Conservation (phyloP, 2,888 invertebrate genomes). For the Odontocolon sp. region DNA sequence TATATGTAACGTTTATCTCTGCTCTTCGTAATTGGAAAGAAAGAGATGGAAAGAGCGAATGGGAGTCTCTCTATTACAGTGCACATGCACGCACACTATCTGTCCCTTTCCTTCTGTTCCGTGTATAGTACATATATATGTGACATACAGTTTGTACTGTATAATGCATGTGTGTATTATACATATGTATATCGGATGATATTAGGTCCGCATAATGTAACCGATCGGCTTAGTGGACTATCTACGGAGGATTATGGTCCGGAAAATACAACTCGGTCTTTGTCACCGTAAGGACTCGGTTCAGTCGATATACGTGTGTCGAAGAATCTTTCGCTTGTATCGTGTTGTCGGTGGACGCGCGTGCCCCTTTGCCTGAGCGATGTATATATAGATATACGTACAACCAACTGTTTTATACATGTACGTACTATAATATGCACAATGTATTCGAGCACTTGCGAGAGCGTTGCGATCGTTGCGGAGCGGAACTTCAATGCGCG, state of each 20-base stretch:
- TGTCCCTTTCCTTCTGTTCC: slow-evolving; percentile 14
- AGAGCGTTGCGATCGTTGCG: not conserved
- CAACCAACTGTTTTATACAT: not conserved
- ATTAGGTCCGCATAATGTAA: too few species aligned
- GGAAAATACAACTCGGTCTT: too few species aligned
- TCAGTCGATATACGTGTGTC: not conserved
- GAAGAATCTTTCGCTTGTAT: slow-evolving; percentile 11
- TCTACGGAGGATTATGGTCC: too few species aligned
- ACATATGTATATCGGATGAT: not conserved
- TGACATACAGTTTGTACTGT: not conserved
- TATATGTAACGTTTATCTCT: slow-evolving; percentile 52
- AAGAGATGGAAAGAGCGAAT: slow-evolving; percentile 34
- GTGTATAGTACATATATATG: slow-evolving; percentile 7
- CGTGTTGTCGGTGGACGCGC: slow-evolving; percentile 43
- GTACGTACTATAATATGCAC: slow-evolving; percentile 33
- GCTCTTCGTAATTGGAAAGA: slow-evolving; percentile 22
- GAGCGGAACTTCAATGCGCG: not conserved
- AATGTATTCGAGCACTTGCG: slow-evolving; percentile 26
- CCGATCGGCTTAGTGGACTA: too few species aligned
- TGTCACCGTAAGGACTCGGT: not conserved
- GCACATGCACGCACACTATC: slow-evolving; percentile 32
- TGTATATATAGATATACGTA: not conserved
- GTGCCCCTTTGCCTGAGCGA: slow-evolving; percentile 23
- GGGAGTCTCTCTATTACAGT: slow-evolving; percentile 50
- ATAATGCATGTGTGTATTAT: not conserved